A percentile compares a stretch with the other conserved stretches of the same genome.
Conservation (phyloP, 2,888 invertebrate genomes). For the Chaetoderma sp. region DNA sequence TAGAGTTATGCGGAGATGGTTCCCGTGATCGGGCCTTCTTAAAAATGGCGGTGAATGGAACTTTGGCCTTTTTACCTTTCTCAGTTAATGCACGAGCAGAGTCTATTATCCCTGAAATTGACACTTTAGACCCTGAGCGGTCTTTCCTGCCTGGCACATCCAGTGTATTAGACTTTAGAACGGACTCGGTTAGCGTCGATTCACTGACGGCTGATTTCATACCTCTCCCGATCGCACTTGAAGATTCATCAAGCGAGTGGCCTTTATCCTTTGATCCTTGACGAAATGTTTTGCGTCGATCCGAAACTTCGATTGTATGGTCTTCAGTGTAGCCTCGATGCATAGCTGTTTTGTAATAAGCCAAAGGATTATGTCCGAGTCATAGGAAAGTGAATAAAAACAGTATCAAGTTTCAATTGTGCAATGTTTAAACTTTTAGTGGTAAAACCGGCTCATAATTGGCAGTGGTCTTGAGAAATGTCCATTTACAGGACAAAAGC, state of each 20-base stretch:
- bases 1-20: conserved; percentile 50
- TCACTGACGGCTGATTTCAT: conserved; percentile 57
- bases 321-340: conserved; percentile 88
- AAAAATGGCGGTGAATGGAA: conserved; percentile 83
- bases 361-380: too few species aligned
- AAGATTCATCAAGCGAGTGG: conserved; percentile 69
- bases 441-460: too few species aligned
- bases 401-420: too few species aligned
- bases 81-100: conserved; percentile 26
- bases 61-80: conserved; percentile 78
- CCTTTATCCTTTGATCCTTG: conserved; percentile 48
- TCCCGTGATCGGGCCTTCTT: conserved; percentile 71
- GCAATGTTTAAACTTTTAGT: too few species aligned
- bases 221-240: too few species aligned
- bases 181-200: conserved; percentile 49
- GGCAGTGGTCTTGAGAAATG: too few species aligned
- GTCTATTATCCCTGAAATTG: conserved; percentile 56
- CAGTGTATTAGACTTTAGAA: conserved; percentile 59
- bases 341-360: conserved; percentile 79
- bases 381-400: too few species aligned
- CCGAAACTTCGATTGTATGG: conserved; percentile 66
- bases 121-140: conserved; percentile 50
- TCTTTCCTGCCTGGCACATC: conserved; percentile 79
- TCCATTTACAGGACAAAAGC: too few species aligned
- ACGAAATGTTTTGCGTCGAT: conserved; percentile 47